Evolutionary conservation across 2,113 vertebrate species (phyloP), one percentile per base, ranked within the genome.

Genomic region (Calonectris borealis): DNA sequence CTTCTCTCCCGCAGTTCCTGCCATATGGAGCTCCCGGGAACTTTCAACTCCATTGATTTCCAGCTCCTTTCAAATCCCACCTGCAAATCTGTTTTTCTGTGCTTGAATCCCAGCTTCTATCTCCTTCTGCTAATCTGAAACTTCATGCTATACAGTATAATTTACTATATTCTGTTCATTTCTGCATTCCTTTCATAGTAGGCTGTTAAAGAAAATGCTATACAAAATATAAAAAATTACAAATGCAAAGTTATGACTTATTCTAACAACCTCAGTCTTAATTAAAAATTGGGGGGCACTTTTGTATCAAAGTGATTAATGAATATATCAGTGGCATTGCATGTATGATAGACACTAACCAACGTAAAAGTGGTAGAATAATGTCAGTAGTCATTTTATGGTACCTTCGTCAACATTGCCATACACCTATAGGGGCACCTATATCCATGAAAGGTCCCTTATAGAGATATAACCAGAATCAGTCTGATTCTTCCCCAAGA

Each of bases 31-130:
- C 84, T 95, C 94, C 94, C 22, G 49, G 84, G 87, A 95, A 94
- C 94, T 97, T 95, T 93, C 76, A 96, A 95, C 94, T 94, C 81
- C 84, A 90, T 54, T 93, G 89, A 95, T 96, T 95, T 94, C 93
- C 91, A 97, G 49, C 80, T 95, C 91, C 88, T 97, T 97, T 97
- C 95, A 97, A 91, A 96, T 91, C 91, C 91, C 95, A 95, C 93
- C 96, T 97, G 93, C 82, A 97, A 95, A 87, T 83, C 73, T 93
- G 94, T 66, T 95, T 95, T 91, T 58, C 66, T 87, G 65, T 62
- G 70, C 83, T 91, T 66, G 69, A 93, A 94, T 81, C 73, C 77
- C 91, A 42, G 86, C 58, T 95, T 89, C 93, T 66, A 12, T 48
- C 83, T 94, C 83, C 82, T 95, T 82, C 90, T 89, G 93, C 81